Base-by-base conservation (phyloP, 2,113 vertebrate genomes). In the Panthera leo region DNA sequence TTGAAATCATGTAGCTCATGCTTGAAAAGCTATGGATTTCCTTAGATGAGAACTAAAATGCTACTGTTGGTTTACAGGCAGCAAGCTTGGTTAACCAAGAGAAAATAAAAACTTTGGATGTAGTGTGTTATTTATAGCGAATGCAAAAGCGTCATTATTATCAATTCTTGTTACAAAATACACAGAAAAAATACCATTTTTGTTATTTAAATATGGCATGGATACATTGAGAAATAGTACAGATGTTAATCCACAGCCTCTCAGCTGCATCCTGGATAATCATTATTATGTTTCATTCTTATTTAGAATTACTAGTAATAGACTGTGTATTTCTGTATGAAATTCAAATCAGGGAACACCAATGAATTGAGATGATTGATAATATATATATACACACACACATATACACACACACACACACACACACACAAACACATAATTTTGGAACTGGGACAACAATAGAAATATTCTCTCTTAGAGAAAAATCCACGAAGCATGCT, bases 351-450 rank as follows among this genome's bases (percentile, higher is more conserved):
- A 93, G 68, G 84, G 97, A 85, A 45, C 76, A 84, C 67, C 87
- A 21, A 9, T 97, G 96, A 98, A 97, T 97, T 58, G 92, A 96
- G 82, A 96, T 96, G 97, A 96, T 97, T 98, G 92, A 95, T 97
- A 95, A 84, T 89, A 94, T 78, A 91, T 39, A 67, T 11, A 90
- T 91, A 91, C 89, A 79, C 42, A 96, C 12, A 92, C 83, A 97
- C 45, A 45, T 6, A 45, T 6, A 42, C 42, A 42, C 5, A 42
- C 42, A 45, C 12, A 71, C 10, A 39, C 18, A 94, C 53, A 92
- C 85, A 97, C 42, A 96, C 12, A 71, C 10, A 39, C 18, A 94
- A 39, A 92, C 85, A 97, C 34, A 92, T 39, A 91, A 97, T 96
- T 97, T 93, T 84, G 78, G 94, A 97, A 85, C 68, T 89, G 76